phyloP scores from a whole-genome alignment of 2,797 vertebrate genomes.

The Rhodeus uyekii region DNA sequence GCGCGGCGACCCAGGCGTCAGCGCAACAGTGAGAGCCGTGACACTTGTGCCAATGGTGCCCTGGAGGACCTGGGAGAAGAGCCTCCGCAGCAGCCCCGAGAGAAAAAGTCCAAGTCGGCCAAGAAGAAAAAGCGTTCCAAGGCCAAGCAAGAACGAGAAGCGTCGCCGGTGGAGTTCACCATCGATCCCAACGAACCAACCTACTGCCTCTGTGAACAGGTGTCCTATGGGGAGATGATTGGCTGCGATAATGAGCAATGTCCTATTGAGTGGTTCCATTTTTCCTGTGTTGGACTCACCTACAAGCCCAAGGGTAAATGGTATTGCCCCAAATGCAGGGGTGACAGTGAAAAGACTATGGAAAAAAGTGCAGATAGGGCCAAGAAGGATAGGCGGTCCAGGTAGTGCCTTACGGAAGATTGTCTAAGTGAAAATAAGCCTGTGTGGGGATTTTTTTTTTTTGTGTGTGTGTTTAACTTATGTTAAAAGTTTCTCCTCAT shows the following conservation, averaged over 20 bases:
- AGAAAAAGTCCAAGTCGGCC: constrained; percentile 93
- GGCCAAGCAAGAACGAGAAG: constrained; percentile 91
- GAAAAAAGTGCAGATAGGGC: constrained; percentile 96
- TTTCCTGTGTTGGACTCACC: constrained; percentile 94
- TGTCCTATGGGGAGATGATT: constrained; percentile 98
- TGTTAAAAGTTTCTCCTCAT: constrained; percentile 39
- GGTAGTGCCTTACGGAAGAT: constrained; percentile 80
- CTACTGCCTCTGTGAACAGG: constrained; percentile 97
- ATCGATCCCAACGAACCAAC: constrained; percentile 98
- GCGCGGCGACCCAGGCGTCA: constrained; percentile 88
- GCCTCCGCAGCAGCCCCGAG: constrained; percentile 81
- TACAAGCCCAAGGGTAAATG: constrained; percentile 99
- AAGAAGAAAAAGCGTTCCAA: constrained; percentile 99
- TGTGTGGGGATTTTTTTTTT: constrained; percentile 10
- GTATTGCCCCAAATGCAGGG: constrained; percentile 97
- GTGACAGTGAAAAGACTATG: constrained; percentile 99
- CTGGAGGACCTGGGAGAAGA: constrained; percentile 84
- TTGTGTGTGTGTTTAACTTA: constrained; percentile 36
- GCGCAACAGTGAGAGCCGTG: constrained; percentile 92
- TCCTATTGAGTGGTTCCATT: constrained; percentile 99
- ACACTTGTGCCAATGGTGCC: constrained; percentile 89
- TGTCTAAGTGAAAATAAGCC: constrained; percentile 28
- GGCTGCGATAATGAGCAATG: constrained; percentile 98
- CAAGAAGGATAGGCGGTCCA: constrained; percentile 94
- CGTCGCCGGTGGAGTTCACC: constrained; percentile 91